Evolutionary conservation across 2,888 invertebrate genomes (phyloP), one percentile per base, ranked within the genome.

Genomic region (Scaptomyza tumidula): DNA sequence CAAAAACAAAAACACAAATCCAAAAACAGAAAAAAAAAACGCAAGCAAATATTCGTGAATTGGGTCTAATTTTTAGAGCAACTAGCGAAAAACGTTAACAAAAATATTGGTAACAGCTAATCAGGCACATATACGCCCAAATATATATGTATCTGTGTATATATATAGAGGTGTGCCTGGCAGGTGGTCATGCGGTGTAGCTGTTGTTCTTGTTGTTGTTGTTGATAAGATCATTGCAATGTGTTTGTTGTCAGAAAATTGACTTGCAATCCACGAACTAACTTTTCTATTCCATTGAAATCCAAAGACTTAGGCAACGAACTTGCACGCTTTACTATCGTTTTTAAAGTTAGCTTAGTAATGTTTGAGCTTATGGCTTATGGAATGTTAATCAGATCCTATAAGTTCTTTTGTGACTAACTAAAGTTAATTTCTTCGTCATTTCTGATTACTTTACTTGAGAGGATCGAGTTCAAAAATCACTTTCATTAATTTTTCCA

Each of bases 181-280:
- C 87, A 87, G 82, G 87, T 87, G 82, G 87, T 69, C 81, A 52
- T 43, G 48, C 54, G 60, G 73, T 72, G 48, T 45, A 29, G 24
- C 33, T 53, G 71, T 43, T 66, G 63, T 70, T 77, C 65, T 70
- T 78, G 78, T 79, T 66, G 63, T 70, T 77, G 67, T 70, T 78
- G 78, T 79, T 88, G 84, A 85, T 85, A 85, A 86, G 88, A 85
- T 85, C 84, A 71, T 73, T 76, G 84, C 84, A 86, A 84, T 72
- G 71, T 88, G 86, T 85, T 85, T 86, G 80, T 85, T 85, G 85
- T 88, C 87, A 79, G 79, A 86, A 83, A 84, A 81, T 78, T 81
- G 73, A 86, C 81, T 86, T 75, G 84, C 85, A 84, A 79, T 81
- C 85, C 78, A 67, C 65, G 58, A 66, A 78, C 74, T 67, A 81